Evolutionary conservation across 2,113 vertebrate genomes (phyloP).

Genomic region (Platichthys flesus): DNA sequence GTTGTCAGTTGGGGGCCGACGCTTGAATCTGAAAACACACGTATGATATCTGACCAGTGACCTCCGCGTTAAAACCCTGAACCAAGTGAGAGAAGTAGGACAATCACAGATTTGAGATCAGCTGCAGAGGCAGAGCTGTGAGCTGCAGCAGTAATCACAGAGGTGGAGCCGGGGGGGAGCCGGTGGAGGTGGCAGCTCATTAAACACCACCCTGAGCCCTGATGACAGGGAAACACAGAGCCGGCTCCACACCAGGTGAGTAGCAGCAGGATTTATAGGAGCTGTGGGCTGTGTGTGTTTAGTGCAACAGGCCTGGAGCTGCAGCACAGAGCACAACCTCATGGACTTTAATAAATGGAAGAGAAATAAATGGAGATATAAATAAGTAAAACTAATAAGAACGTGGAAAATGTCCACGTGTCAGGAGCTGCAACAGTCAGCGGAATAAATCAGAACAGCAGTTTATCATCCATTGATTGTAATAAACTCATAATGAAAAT

Average conservation of each 20-base stretch:
- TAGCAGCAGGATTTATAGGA: not conserved
- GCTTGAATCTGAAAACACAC: too few relatives aligned
- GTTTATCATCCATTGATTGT: too few relatives aligned
- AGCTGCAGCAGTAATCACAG: slow-evolving; percentile 31
- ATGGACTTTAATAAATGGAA: too few relatives aligned
- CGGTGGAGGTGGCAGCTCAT: slow-evolving; percentile 60
- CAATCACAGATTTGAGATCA: slow-evolving; percentile 45
- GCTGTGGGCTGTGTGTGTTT: not conserved
- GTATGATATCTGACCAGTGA: not conserved
- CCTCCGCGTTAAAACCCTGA: slow-evolving; percentile 21
- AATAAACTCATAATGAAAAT: too few relatives aligned
- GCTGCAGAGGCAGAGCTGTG: not conserved
- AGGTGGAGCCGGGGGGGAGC: slow-evolving; percentile 49
- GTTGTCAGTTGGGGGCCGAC: too few relatives aligned
- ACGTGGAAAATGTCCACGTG: too few relatives aligned
- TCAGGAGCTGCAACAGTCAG: too few relatives aligned
- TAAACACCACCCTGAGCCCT: slow-evolving; percentile 47
- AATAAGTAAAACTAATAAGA: too few relatives aligned
- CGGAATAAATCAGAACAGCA: too few relatives aligned
- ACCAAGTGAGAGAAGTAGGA: slow-evolving; percentile 15
- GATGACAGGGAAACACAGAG: slow-evolving; percentile 31
- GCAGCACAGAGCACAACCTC: too few relatives aligned
- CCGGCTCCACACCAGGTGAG: not conserved
- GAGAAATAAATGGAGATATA: too few relatives aligned
- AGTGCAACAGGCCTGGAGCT: not conserved